phyloP scores from a whole-genome alignment of 1,140 invertebrate genomes.

The Listronotus bonariensis region DNA sequence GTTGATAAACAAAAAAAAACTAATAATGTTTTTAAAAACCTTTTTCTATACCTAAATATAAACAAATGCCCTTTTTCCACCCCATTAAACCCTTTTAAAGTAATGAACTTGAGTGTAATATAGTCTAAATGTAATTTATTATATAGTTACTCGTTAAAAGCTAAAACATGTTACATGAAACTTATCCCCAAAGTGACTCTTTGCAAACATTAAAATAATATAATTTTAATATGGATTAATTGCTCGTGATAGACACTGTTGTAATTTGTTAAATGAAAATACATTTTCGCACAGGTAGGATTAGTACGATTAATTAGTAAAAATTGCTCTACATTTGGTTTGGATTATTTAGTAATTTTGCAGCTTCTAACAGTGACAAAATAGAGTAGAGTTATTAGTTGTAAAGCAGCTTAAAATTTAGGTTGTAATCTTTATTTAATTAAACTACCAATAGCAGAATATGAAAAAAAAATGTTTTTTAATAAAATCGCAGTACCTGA shows the following conservation, averaged over 20 bases:
- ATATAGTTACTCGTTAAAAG: constrained; percentile 31
- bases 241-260: constrained; percentile 21
- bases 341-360: no score
- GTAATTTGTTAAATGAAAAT: neutral
- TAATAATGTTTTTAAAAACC: neutral
- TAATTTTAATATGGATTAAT: constrained; percentile 33
- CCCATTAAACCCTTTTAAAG: constrained; percentile 29
- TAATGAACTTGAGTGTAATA: constrained; percentile 28
- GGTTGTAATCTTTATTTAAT: no score
- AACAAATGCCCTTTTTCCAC: constrained; percentile 21
- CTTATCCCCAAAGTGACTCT: constrained; percentile 25
- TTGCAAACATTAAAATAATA: constrained; percentile 31
- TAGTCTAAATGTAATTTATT: constrained; percentile 36
- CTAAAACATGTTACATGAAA: constrained; percentile 32
- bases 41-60: constrained; percentile 12
- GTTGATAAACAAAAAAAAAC: constrained; percentile 3
- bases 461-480: no score
- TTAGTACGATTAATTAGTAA: no score
- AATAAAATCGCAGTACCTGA: no score
- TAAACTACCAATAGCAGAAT: no score
- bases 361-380: no score
- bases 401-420: no score
- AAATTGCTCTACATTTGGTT: no score
- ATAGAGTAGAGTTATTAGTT: no score
- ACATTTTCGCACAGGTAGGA: no score